These are phyloP conservation scores for Halcyon badia DNA, from an alignment of 2,797 vertebrate species.

Conservation along the genomic window DNA sequence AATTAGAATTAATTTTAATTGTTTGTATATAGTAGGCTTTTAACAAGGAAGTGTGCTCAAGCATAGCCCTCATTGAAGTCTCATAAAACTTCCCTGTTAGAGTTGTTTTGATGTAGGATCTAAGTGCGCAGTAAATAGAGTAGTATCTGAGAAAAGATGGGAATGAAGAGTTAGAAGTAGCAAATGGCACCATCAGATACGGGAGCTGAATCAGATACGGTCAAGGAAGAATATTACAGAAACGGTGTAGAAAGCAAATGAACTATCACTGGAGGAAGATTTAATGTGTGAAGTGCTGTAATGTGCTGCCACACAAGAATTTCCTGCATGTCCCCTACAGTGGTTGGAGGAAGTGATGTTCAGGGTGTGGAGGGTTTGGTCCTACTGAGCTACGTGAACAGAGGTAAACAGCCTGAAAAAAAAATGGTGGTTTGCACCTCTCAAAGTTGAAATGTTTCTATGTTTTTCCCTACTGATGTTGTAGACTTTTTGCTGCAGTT, in stretches of 20 bases:
- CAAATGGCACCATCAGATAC: not conserved
- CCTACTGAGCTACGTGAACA: not conserved
- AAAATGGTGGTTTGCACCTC: not conserved
- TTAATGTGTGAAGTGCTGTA: not conserved
- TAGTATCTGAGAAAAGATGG: not conserved
- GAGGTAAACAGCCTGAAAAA: not conserved
- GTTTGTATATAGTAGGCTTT: not conserved
- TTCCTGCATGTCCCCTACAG: not conserved
- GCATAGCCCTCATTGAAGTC: not conserved
- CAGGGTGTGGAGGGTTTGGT: too few species aligned
- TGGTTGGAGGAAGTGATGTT: not conserved
- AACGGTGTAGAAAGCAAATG: not conserved
- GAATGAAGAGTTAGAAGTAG: not conserved
- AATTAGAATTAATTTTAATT: not conserved
- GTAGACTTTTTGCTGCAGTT: not conserved
- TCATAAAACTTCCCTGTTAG: not conserved
- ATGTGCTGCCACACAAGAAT: not conserved
- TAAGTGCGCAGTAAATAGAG: not conserved
- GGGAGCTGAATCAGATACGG: not conserved
- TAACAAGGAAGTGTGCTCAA: constrained; percentile 12
- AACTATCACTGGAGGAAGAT: not conserved
- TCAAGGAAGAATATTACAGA: not conserved
- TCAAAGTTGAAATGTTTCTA: not conserved
- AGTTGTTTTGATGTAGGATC: not conserved
- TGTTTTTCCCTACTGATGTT: not conserved